Base-by-base conservation (phyloP, 2,888 invertebrate genomes). In the Tromatobia lineatoria region DNA sequence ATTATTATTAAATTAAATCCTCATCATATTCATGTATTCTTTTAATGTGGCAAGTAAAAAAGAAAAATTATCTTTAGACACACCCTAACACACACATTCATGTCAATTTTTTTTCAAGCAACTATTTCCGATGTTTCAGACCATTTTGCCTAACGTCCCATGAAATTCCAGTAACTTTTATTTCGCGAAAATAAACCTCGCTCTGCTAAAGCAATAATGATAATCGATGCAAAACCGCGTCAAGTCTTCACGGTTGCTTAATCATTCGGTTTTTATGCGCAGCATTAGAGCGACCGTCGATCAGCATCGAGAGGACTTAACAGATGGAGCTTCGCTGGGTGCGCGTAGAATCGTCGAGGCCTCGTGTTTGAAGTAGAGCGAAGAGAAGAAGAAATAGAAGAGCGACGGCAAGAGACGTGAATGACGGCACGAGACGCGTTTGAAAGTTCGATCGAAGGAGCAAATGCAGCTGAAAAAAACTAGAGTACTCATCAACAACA, bases 281-380 rank as follows among this genome's bases (percentile, higher is more conserved):
- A 87, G 80, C 80, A 87, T 80, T 87, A 85, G 75, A 64, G 54
- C 66, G 70, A 80, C 23, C 29, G 47, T 8, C 54, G 70, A 76
- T 69, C 70, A 79, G 54, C 73, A 57, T 75, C 76, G 70, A 67
- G 70, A 70, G 79, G 78, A 86, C 77, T 59, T 54, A 74, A 76
- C 70, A 77, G 64, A 18, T 38, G 64, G 61, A 73, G 57, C 47
- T 47, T 61, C 71, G 73, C 34, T 52, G 29, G 64, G 18, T 71
- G 73, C 20, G 20, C n/a, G 67, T 45, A 25, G 45, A 67, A n/a
- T 59, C 45, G 50, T 70, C 25, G 64, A 59, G 42, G 75, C 64
- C 20, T 64, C 50, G 25, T 38, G 64, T 61, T n/a, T 66, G 13
- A 6, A 20, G 59, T 59, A 18, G 34, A 74, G 3, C 34, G 47